Conservation (phyloP, 1,140 invertebrate genomes). For the Oryzaephilus surinamensis region DNA sequence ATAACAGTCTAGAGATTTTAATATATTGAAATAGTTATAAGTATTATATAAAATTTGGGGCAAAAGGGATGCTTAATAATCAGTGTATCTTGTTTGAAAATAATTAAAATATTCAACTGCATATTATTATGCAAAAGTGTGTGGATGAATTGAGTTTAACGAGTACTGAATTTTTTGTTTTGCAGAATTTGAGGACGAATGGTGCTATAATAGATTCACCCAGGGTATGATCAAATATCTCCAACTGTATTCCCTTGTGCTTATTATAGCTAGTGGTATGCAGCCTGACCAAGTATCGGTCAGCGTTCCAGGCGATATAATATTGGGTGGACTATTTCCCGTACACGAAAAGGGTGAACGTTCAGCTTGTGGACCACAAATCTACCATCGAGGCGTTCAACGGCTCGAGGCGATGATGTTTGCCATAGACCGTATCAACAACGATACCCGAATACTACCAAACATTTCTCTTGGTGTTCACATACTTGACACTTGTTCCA, state of each 20-base stretch:
- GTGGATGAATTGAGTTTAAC: no score
- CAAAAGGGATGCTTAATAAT: no score
- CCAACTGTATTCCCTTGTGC: slow-evolving; percentile 9
- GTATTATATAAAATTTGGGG: no score
- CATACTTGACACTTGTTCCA: slow-evolving; percentile 69
- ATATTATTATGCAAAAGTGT: no score
- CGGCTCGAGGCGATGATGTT: slow-evolving; percentile 78
- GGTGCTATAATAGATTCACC: slow-evolving; percentile 5
- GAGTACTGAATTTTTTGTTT: no score
- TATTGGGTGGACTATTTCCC: slow-evolving; percentile 68
- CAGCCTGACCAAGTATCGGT: slow-evolving; percentile 24
- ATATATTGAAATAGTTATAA: no score
- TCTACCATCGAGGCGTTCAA: slow-evolving; percentile 68
- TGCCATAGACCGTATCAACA: slow-evolving; percentile 66
- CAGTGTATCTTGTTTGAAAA: no score
- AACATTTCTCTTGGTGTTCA: slow-evolving; percentile 60
- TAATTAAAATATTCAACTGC: no score
- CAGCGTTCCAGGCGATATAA: slow-evolving; percentile 51
- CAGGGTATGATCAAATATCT: slow-evolving; percentile 13
- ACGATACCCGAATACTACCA: slow-evolving; percentile 47
- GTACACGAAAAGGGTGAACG: slow-evolving; percentile 57
- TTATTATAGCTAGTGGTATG: slow-evolving; percentile 1
- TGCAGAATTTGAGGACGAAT: slow-evolving; percentile 10
- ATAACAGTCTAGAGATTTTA: no score
- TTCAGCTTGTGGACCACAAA: slow-evolving; percentile 55